Evolutionary conservation across 1,140 invertebrate genomes (phyloP).

Genomic region (Macrocentrus cingulum): DNA sequence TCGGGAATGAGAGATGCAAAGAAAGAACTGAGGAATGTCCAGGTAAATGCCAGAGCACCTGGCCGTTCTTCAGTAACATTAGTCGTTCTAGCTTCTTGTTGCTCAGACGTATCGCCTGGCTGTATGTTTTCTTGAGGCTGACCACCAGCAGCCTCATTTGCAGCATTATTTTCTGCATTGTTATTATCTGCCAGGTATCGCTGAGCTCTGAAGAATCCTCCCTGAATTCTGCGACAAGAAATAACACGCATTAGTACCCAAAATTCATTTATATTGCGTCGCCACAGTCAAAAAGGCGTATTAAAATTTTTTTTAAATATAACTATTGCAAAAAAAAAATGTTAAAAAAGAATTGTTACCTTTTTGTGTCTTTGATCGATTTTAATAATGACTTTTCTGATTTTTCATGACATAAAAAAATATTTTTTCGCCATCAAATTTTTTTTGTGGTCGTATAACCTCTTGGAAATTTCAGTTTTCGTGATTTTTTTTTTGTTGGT

Average conservation of each 20-base stretch:
- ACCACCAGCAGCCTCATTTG: slow-evolving; percentile 9
- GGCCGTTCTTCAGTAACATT: slow-evolving; percentile 58
- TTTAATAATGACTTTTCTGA: no score
- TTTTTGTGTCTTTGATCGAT: no score
- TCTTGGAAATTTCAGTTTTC: no score
- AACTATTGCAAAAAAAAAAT: no score
- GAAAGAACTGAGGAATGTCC: slow-evolving; percentile 76
- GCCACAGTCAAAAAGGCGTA: no score
- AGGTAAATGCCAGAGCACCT: slow-evolving; percentile 67
- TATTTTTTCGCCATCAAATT: no score
- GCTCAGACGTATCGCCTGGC: slow-evolving; percentile 33
- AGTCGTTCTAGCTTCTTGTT: slow-evolving; percentile 39
- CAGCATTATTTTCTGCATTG: slow-evolving; percentile 40
- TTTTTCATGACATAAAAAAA: no score
- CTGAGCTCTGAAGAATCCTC: slow-evolving; percentile 67
- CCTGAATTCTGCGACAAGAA: slow-evolving; percentile 63
- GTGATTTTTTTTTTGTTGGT: no score
- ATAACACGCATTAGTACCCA: background rate
- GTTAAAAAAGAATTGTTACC: no score
- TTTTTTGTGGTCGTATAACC: no score
- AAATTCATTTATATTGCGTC: slow-evolving; percentile 22
- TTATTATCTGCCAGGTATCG: slow-evolving; percentile 60
- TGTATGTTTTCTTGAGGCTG: slow-evolving; percentile 38
- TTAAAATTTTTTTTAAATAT: no score
- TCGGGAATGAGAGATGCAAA: slow-evolving; percentile 78